These are phyloP conservation scores for Graphium colonna DNA, from an alignment of 2,888 invertebrate species.

Conservation along the genomic window DNA sequence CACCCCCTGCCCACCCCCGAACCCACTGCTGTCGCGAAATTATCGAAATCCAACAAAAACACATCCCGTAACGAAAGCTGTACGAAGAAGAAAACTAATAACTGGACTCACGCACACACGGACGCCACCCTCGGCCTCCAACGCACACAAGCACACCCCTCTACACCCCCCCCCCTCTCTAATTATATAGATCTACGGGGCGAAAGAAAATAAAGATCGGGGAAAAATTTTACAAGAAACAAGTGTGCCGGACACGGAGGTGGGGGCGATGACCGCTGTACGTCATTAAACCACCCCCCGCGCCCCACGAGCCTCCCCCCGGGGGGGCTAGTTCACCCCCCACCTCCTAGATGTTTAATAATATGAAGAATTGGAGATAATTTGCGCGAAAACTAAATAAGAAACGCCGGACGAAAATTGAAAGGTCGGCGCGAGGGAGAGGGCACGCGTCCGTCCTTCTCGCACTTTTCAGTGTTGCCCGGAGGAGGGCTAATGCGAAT, in stretches of 20 bases:
- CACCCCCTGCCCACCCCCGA: constrained; percentile 33
- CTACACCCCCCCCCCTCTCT: constrained; percentile 44
- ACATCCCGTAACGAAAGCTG: constrained; percentile 65
- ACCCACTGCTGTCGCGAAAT: constrained; percentile 63
- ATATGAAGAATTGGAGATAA: constrained; percentile 81
- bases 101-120: constrained; percentile 49
- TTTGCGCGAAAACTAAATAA: constrained; percentile 81
- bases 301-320: constrained; percentile 26
- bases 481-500: constrained; percentile 27
- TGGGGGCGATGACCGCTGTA: constrained; percentile 71
- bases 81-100: constrained; percentile 75
- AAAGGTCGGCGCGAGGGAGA: constrained; percentile 54
- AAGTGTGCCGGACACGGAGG: constrained; percentile 64
- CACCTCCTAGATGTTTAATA: constrained; percentile 79
- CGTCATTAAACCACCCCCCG: constrained; percentile 67
- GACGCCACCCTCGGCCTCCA: constrained; percentile 42
- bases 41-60: constrained; percentile 80
- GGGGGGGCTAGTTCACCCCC: constrained; percentile 62
- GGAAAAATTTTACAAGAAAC: constrained; percentile 80
- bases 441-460: constrained; percentile 26
- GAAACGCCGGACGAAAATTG: constrained; percentile 78
- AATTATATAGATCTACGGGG: constrained; percentile 76
- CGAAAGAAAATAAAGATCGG: constrained; percentile 77
- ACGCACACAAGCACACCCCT: constrained; percentile 41
- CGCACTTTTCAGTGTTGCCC: constrained; percentile 24